Evolutionary conservation across 2,888 invertebrate species (phyloP), one percentile per base, ranked within the genome.

Genomic region (Clostera curtula): DNA sequence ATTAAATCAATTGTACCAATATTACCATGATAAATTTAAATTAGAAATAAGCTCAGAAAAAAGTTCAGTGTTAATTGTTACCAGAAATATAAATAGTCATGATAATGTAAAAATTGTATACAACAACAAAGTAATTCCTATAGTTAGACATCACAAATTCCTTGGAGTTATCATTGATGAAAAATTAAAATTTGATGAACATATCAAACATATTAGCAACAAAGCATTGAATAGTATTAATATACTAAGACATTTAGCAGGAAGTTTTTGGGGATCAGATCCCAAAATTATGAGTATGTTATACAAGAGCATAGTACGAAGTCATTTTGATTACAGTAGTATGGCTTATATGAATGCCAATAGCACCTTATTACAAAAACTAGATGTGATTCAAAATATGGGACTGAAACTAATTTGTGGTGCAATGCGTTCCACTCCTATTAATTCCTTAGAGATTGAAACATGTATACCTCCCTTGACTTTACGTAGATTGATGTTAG

Each of bases 251-350:
- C 36, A 25, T 27, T 18, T 40, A 11, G 34, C 34, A n/a, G 40
- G 33, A 19, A 25, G 31, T 2, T 24, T 16, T 6, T 31, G 33
- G 35, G 31, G 36, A n/a, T 24, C 35, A 13, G 39, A 34, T 14
- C 34, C 33, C n/a, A 34, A 31, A 15, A 38, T 27, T 14, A 15
- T 43, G 14, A 20, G 27, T 11, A 21, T 31, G 6, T 24, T 39
- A 7, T 42, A 40, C 18, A 43, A 39, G 13, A 15, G 6, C 5
- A 2, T 33, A 21, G 29, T 27, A 4, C 21, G 22, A 17, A 21
- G 27, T 20, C 20, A 39, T 22, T 39, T 33, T 33, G 40, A 36
- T 22, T 40, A 40, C 13, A 40, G 36, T 26, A 19, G 23, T 8
- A 12, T 28, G 8, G 39, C 31, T 6, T 26, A 26, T 9, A 19